Conservation (phyloP, 2,113 vertebrate genomes). For the Oostethus manadensis region DNA sequence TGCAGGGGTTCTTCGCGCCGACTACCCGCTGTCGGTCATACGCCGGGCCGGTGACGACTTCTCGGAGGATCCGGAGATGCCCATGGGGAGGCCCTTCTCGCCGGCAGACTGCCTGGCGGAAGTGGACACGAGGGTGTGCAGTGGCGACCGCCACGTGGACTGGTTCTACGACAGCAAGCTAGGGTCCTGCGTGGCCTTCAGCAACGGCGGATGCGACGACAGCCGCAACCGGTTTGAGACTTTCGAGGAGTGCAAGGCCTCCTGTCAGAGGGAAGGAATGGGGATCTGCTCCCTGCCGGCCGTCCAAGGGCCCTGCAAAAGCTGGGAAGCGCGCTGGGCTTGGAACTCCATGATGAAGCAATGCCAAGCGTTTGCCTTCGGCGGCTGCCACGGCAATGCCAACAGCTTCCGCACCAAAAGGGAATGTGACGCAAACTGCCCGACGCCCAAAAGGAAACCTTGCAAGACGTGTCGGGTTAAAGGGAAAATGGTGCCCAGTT, state of each 20-base stretch:
- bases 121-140: slow-evolving; percentile 73
- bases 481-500: slow-evolving; percentile 83
- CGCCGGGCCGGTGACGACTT: slow-evolving; percentile 62
- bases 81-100: slow-evolving; percentile 68
- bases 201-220: slow-evolving; percentile 74
- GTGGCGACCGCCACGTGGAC: slow-evolving; percentile 72
- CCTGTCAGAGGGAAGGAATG: slow-evolving; percentile 75
- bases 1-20: slow-evolving; percentile 80
- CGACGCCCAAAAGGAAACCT: slow-evolving; percentile 74
- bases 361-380: slow-evolving; percentile 88
- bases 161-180: slow-evolving; percentile 84
- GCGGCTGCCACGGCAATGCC: slow-evolving; percentile 88
- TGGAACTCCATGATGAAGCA: slow-evolving; percentile 83
- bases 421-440: slow-evolving; percentile 86
- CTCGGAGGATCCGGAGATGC: slow-evolving; percentile 57
- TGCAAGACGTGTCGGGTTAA: slow-evolving; percentile 82
- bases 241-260: slow-evolving; percentile 82
- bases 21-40: slow-evolving; percentile 88
- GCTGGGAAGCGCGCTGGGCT: slow-evolving; percentile 88
- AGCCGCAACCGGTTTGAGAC: slow-evolving; percentile 86
- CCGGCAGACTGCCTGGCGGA: slow-evolving; percentile 81
- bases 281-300: slow-evolving; percentile 82
- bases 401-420: slow-evolving; percentile 87
- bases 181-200: slow-evolving; percentile 82
- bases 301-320: slow-evolving; percentile 88